Percentiles rank a stretch among this genome's conserved stretches.
Conservation (phyloP, 2,113 vertebrate species). For the Hypocryptadius cinnamomeus region DNA sequence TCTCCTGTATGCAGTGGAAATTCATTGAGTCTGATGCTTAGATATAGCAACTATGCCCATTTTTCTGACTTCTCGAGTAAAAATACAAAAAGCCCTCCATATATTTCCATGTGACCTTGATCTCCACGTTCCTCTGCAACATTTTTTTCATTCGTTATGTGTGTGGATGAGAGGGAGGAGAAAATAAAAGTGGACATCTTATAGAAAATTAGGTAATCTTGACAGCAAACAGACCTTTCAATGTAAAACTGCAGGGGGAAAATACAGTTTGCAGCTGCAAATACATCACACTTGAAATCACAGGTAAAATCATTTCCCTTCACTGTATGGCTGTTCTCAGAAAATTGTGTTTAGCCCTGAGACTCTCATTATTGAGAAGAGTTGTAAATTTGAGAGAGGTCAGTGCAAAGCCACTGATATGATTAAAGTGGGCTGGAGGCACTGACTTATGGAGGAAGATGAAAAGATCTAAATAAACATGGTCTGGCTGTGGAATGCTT, state of each 20-base stretch:
- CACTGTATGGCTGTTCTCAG: not conserved
- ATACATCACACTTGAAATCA: slow-evolving; percentile 17
- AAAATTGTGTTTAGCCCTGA: slow-evolving; percentile 37
- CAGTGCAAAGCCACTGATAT: slow-evolving; percentile 24
- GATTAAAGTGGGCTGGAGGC: slow-evolving; percentile 51
- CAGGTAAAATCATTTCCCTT: not conserved
- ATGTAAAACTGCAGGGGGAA: not conserved
- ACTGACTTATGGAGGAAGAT: slow-evolving; percentile 26
- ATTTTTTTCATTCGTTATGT: not conserved
- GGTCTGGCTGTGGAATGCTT: not conserved
- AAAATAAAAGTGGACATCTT: not conserved
- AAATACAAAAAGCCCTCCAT: not conserved
- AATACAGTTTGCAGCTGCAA: not conserved
- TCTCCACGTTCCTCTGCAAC: not conserved
- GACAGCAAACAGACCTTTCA: not conserved
- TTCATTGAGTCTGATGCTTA: not conserved
- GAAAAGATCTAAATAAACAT: slow-evolving; percentile 43
- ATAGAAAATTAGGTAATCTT: not conserved
- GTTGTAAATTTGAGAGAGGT: slow-evolving; percentile 40
- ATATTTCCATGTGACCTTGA: not conserved
- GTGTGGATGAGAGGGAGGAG: not conserved
- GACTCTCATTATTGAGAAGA: slow-evolving; percentile 35
- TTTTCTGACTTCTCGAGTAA: not conserved
- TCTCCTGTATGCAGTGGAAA: not conserved
- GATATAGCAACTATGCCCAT: not conserved